Evolutionary conservation across 2,888 invertebrate genomes (phyloP), one percentile per base, ranked within the genome.

Genomic region (Diarsia mendica): DNA sequence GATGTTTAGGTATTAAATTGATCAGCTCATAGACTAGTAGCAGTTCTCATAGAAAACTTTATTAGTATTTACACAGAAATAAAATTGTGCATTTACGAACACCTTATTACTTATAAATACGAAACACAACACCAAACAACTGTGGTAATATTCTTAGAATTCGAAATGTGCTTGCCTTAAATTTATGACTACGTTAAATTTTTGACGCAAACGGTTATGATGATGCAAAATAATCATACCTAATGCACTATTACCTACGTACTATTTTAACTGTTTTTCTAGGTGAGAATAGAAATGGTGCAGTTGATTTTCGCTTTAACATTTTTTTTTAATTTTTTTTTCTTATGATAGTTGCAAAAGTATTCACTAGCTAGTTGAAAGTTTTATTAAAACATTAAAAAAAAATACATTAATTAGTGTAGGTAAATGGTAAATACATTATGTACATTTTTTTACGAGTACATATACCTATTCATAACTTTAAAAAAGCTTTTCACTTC

Each of bases 141-240:
- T 93, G 93, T 92, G 91, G 93, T 91, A 94, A 93, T 89, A 92
- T 95, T 95, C 95, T 92, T 33, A 92, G 95, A 95, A 95, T 91
- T 90, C 71, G 69, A 90, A 92, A 90, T 93, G 88, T 94, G 94
- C 94, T 92, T 91, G 92, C 88, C 89, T 89, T 85, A 89, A 89
- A 89, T 89, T 88, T 87, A 83, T 89, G 87, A 90, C 89, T 84
- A 88, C 88, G 81, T 90, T 89, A 88, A 88, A 75, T 82, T 83
- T 82, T 84, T 83, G 77, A 84, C 64, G 79, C 63, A 48, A 79
- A 75, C 80, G 65, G 72, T 73, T 79, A 74, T 80, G 77, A 74
- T 80, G 77, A 84, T 70, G 84, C 79, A 82, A 88, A 84, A 77
- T 72, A 79, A 68, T 77, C 39, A 75, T 86, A 83, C 81, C 82